Evolutionary conservation across 2,113 vertebrate genomes (phyloP).

Genomic region (Machaerirhynchus nigripectus): DNA sequence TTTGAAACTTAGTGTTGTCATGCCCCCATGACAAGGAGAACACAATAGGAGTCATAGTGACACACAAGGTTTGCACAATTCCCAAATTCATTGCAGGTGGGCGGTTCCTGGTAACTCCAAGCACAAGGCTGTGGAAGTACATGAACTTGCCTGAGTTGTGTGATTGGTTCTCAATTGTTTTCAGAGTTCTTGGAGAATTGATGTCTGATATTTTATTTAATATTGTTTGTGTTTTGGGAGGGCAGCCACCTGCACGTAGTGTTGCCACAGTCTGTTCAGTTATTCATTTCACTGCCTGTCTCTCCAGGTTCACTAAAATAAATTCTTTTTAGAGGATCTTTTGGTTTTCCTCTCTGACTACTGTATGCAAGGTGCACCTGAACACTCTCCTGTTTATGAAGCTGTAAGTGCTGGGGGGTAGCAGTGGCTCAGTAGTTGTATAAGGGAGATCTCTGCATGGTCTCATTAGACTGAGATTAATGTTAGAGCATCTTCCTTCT

Average conservation of each 20-base stretch:
- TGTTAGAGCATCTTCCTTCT: not conserved
- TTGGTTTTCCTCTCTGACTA: not conserved
- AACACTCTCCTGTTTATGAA: not conserved
- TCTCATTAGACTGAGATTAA: not conserved
- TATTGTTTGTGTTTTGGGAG: not conserved
- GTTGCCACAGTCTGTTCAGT: not conserved
- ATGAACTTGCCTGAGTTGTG: not conserved
- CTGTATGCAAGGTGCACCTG: not conserved
- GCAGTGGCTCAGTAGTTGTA: not conserved
- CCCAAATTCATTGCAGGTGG: not conserved
- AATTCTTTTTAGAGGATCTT: not conserved
- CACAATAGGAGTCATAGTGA: constrained; percentile 16
- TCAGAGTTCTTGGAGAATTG: not conserved
- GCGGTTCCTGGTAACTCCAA: not conserved
- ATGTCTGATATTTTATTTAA: not conserved
- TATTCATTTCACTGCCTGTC: not conserved
- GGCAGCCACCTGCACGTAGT: fast-evolving
- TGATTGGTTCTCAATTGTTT: not conserved
- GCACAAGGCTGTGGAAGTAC: not conserved
- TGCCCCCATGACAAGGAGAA: constrained; percentile 9
- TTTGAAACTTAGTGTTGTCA: constrained; percentile 24
- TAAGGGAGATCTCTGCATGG: not conserved
- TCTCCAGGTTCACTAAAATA: not conserved
- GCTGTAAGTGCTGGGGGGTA: not conserved
- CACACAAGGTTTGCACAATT: constrained; percentile 8